These are phyloP conservation scores for Leptinotarsa peninsularis DNA, from an alignment of 2,888 invertebrate species.

Conservation along the genomic window DNA sequence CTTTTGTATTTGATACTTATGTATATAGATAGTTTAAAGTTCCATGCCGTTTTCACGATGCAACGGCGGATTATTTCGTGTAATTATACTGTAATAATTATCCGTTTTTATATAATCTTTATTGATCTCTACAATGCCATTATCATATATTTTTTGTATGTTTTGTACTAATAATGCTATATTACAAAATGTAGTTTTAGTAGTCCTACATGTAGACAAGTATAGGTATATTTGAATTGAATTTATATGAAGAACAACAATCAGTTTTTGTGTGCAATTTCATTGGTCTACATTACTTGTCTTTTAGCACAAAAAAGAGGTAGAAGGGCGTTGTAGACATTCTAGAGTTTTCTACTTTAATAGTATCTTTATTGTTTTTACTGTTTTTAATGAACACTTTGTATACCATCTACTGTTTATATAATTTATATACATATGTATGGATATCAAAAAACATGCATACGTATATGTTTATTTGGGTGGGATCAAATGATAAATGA, in stretches of 20 bases:
- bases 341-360: conserved; percentile 44
- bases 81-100: conserved; percentile 44
- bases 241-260: conserved; percentile 21
- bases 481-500: conserved; percentile 16
- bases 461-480: conserved; percentile 46
- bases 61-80: conserved; percentile 34
- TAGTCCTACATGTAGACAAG: conserved; percentile 50
- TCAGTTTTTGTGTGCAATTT: conserved; percentile 42
- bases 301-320: conserved; percentile 48
- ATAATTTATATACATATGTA: conserved; percentile 51
- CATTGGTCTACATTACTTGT: conserved; percentile 39
- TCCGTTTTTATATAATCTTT: conserved; percentile 50
- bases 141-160: conserved; percentile 57
- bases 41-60: conserved; percentile 40
- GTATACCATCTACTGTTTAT: conserved; percentile 59
- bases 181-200: conserved; percentile 46
- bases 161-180: conserved; percentile 57
- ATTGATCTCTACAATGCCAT: conserved; percentile 65
- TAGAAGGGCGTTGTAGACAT: conserved; percentile 53
- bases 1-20: conserved; percentile 51
- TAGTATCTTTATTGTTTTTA: conserved; percentile 48
- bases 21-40: conserved; percentile 51
- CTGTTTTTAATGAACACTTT: conserved; percentile 53
- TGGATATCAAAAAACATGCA: conserved; percentile 25
- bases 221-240: conserved; percentile 27